Conservation (phyloP, 2,797 vertebrate genomes). For the Neosilurus hyrtlii region DNA sequence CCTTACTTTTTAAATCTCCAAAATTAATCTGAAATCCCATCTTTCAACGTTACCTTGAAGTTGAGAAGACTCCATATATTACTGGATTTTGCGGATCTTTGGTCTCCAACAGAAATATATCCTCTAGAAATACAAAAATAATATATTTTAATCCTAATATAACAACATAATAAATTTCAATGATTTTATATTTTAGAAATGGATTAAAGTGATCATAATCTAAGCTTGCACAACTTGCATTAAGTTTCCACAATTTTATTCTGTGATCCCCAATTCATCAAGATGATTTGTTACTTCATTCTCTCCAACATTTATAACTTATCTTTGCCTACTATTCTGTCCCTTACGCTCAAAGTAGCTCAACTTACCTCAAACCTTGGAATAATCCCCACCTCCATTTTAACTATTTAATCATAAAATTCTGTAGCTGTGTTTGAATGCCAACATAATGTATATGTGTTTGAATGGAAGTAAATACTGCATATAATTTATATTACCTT, state of each 20-base stretch:
- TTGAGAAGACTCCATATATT: slow-evolving; percentile 82
- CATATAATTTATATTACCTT: not conserved
- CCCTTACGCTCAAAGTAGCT: not conserved
- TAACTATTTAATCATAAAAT: not conserved
- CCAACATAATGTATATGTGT: not conserved
- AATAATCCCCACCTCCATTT: not conserved
- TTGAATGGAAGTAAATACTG: not conserved
- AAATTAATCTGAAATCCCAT: not conserved
- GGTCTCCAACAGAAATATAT: slow-evolving; percentile 81
- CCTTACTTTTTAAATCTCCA: not conserved
- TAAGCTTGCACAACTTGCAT: not conserved
- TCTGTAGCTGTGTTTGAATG: not conserved
- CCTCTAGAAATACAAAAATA: slow-evolving; percentile 69
- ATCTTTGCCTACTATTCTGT: too few species aligned
- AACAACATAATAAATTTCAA: not conserved
- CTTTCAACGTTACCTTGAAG: slow-evolving; percentile 74
- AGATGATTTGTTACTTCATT: not conserved
- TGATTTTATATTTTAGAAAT: not conserved
- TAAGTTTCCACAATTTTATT: not conserved
- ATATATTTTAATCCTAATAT: not conserved
- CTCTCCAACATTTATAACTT: not conserved
- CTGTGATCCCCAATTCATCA: too few species aligned
- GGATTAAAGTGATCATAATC: not conserved
- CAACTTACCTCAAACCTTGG: not conserved
- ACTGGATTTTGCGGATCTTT: slow-evolving; percentile 81